Percentiles rank a stretch among this genome's conserved stretches.
Evolutionary conservation across 2,113 vertebrate species (phyloP).

Genomic region (Anser cygnoides): DNA sequence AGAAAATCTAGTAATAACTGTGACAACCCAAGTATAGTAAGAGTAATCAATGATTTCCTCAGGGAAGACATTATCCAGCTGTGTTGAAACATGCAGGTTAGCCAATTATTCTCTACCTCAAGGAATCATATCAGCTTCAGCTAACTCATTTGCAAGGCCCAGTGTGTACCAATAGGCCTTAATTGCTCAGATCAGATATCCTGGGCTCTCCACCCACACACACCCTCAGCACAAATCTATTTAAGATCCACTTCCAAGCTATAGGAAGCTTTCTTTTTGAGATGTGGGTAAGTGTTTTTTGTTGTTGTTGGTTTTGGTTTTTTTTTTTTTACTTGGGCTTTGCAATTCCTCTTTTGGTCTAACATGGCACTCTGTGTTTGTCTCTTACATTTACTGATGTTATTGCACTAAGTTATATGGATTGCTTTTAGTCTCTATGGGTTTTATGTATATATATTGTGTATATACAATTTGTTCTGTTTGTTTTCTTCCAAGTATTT

Average conservation of each 20-base stretch:
- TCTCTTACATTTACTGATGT: rapidly evolving
- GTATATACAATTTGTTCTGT: neutral
- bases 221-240: neutral
- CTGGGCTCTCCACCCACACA: neutral
- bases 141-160: neutral
- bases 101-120: neutral
- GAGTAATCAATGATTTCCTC: neutral
- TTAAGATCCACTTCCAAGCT: neutral
- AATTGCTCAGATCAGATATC: neutral
- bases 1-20: neutral
- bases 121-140: neutral
- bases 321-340: rapidly evolving
- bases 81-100: neutral
- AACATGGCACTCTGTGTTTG: rapidly evolving
- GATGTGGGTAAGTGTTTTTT: rapidly evolving
- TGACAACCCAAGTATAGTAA: neutral
- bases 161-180: neutral
- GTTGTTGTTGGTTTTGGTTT: rapidly evolving
- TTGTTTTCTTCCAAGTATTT: neutral
- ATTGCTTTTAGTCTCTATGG: neutral
- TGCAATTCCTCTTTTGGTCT: rapidly evolving
- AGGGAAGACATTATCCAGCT: neutral
- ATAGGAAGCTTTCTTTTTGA: too few species aligned
- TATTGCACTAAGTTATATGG: neutral
- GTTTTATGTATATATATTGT: neutral